Evolutionary conservation across 2,888 invertebrate genomes (phyloP).

Genomic region (Calameuta pallipes): DNA sequence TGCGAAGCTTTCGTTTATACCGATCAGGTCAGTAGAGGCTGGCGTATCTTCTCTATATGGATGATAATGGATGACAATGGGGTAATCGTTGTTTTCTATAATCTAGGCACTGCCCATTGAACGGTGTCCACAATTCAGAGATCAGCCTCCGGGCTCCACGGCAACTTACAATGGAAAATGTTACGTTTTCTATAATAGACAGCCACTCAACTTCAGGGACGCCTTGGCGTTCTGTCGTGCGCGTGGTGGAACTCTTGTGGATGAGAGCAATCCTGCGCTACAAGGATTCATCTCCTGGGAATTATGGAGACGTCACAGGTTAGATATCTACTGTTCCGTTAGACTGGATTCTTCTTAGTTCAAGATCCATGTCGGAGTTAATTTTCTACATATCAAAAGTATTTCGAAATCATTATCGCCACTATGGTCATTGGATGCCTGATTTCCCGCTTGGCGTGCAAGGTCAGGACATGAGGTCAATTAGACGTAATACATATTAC

Average conservation of each 20-base stretch:
- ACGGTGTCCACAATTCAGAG: slow-evolving; percentile 90
- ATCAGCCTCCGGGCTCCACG: slow-evolving; percentile 92
- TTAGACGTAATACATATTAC: no score
- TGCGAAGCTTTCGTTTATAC: slow-evolving; percentile 96
- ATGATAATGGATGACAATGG: not conserved
- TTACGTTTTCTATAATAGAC: slow-evolving; percentile 92
- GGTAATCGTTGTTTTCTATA: not conserved
- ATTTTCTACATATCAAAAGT: no score
- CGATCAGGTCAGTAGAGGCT: slow-evolving; percentile 72
- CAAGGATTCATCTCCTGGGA: slow-evolving; percentile 97
- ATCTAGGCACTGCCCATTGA: slow-evolving; percentile 86
- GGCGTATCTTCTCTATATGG: not conserved
- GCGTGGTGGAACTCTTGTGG: slow-evolving; percentile 86
- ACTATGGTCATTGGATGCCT: no score
- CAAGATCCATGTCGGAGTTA: not conserved
- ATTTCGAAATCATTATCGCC: not conserved
- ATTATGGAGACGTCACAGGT: slow-evolving; percentile 88
- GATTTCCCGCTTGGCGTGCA: no score
- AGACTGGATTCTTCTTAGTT: not conserved
- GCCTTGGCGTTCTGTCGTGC: slow-evolving; percentile 83
- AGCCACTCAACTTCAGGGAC: slow-evolving; percentile 83
- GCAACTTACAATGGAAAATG: slow-evolving; percentile 96
- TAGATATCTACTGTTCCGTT: slow-evolving; percentile 37
- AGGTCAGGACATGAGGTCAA: no score
- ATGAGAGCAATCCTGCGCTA: slow-evolving; percentile 92